These are phyloP conservation scores for Eristalis arbustorum DNA, from an alignment of 2,888 invertebrate species.

Conservation along the genomic window DNA sequence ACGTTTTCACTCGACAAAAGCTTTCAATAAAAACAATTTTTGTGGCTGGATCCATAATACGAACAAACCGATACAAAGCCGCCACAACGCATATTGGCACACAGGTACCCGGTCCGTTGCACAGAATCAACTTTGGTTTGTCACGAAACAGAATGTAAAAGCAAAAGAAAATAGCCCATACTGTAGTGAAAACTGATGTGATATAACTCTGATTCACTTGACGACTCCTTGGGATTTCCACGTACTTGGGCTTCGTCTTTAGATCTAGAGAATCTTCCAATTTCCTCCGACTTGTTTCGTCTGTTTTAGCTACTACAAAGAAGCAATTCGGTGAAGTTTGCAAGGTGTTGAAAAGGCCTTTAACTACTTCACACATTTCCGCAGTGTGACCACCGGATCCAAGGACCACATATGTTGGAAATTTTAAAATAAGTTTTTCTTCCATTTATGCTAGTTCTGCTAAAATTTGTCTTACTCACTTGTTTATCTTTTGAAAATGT, in stretches of 20 bases:
- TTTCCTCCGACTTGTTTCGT: constrained; percentile 87
- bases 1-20: constrained; percentile 92
- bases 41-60: constrained; percentile 82
- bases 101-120: constrained; percentile 98
- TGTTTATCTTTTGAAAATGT: constrained; percentile 22
- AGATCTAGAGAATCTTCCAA: constrained; percentile 82
- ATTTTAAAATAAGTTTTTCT: background rate
- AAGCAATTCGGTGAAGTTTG: constrained; percentile 85
- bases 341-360: constrained; percentile 80
- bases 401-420: constrained; percentile 76
- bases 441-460: constrained; percentile 21
- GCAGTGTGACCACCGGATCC: constrained; percentile 88
- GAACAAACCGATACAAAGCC: constrained; percentile 86
- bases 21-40: constrained; percentile 96
- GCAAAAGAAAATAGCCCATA: constrained; percentile 86
- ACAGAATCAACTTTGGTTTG: constrained; percentile 90
- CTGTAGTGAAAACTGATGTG: constrained; percentile 89
- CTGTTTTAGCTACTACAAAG: constrained; percentile 87
- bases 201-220: constrained; percentile 93
- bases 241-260: constrained; percentile 74
- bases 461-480: background rate
- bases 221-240: constrained; percentile 89
- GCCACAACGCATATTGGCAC: constrained; percentile 92
- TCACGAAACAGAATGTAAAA: constrained; percentile 86
- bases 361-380: constrained; percentile 91